These are phyloP conservation scores for Deladenus siricidicola DNA, from an alignment of 2,888 invertebrate genomes.

Conservation along the genomic window DNA sequence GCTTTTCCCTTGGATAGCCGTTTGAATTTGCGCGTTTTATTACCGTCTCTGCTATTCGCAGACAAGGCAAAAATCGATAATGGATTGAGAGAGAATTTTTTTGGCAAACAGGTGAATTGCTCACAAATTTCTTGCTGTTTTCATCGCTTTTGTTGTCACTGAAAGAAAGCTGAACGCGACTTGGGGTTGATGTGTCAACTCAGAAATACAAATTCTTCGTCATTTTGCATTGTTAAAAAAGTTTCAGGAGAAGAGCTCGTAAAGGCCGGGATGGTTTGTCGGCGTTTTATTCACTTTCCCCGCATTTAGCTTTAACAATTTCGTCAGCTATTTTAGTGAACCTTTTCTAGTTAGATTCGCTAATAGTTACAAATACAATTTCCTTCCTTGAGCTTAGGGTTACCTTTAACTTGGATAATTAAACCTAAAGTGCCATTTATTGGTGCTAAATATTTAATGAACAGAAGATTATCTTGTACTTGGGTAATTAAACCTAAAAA, in stretches of 20 bases:
- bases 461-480: not conserved
- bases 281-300: no score
- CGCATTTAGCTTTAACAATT: not conserved
- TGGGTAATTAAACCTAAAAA: not conserved
- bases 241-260: not conserved
- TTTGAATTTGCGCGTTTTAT: no score
- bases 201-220: not conserved
- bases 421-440: not conserved
- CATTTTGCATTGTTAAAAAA: not conserved
- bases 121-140: no score
- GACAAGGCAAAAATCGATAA: not conserved
- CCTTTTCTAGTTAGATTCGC: no score
- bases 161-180: not conserved
- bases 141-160: not conserved
- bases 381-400: not conserved
- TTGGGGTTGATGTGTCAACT: not conserved
- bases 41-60: no score
- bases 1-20: no score
- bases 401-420: not conserved
- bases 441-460: not conserved
- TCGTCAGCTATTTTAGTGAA: no score
- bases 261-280: not conserved
- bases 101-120: not conserved
- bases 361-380: no score
- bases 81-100: not conserved